Evolutionary conservation across 2,888 invertebrate genomes (phyloP).

Genomic region (Heteromyza rotundicornis): DNA sequence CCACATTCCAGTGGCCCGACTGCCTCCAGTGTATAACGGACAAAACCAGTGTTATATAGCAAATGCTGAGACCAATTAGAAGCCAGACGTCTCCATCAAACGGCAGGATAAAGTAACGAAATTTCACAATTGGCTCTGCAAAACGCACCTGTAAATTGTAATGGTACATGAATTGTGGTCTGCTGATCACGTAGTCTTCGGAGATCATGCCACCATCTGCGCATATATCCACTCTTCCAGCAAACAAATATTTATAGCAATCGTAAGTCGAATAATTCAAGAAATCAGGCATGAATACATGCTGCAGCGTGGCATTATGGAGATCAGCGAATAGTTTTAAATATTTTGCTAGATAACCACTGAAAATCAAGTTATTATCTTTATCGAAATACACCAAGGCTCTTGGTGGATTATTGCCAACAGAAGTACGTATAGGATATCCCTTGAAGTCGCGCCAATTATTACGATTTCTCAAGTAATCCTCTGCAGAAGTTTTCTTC

Average conservation of each 20-base stretch:
- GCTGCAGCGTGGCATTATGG: constrained; percentile 20
- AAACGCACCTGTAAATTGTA: constrained; percentile 21
- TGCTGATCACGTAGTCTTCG: background rate
- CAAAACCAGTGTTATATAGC: constrained; percentile 8
- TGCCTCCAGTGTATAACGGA: constrained; percentile 8
- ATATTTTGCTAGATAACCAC: constrained; percentile 19
- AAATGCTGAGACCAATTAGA: constrained; percentile 1
- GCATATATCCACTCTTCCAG: constrained; percentile 22
- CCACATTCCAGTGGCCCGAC: constrained; percentile 9
- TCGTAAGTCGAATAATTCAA: background rate
- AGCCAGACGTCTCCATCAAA: constrained; percentile 25
- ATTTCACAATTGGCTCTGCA: constrained; percentile 33
- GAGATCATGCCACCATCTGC: constrained; percentile 6
- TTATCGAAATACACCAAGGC: constrained; percentile 10
- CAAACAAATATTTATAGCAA: constrained; percentile 10
- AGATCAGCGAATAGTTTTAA: constrained; percentile 19
- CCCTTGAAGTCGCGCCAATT: constrained; percentile 14
- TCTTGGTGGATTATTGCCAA: constrained; percentile 25
- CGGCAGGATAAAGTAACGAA: constrained; percentile 35
- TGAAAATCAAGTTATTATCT: background rate
- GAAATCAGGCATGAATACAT: background rate
- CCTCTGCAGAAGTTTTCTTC: background rate
- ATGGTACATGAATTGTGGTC: constrained; percentile 4
- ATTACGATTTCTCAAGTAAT: background rate
- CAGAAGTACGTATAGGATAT: constrained; percentile 17